A percentile compares a stretch with the other conserved stretches of the same genome.
These are phyloP conservation scores for Halyomorpha halys DNA, from an alignment of 1,140 invertebrate genomes.

Conservation along the genomic window DNA sequence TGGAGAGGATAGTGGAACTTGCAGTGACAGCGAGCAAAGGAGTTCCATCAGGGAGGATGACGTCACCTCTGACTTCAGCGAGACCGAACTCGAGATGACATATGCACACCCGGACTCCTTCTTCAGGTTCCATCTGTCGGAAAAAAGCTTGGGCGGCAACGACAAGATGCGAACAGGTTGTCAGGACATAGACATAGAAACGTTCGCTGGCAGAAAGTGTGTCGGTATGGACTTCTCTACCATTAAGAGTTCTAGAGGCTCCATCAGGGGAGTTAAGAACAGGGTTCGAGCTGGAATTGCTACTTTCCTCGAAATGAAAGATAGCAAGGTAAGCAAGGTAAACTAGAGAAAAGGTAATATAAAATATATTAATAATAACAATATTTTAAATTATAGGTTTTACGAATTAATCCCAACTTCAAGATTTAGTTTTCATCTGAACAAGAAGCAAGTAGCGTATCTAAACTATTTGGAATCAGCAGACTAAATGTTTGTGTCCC, in stretches of 20 bases:
- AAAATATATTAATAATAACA: too few relatives aligned
- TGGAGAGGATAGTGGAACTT: conserved; percentile 72
- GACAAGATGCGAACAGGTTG: conserved; percentile 30
- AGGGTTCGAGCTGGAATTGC: conserved; percentile 85
- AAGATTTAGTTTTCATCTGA: too few relatives aligned
- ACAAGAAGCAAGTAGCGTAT: too few relatives aligned
- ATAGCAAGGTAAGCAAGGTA: conserved; percentile 49
- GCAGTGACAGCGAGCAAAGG: conserved; percentile 46
- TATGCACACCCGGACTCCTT: conserved; percentile 68
- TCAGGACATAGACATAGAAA: conserved; percentile 46
- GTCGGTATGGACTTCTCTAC: conserved; percentile 50
- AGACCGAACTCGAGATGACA: conserved; percentile 46
- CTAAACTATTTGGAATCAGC: too few relatives aligned
- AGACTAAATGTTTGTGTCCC: too few relatives aligned
- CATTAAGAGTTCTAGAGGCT: conserved; percentile 80
- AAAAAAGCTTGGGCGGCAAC: conserved; percentile 39
- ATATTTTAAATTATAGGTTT: too few relatives aligned
- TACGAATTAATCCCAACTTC: too few relatives aligned
- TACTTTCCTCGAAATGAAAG: conserved; percentile 76
- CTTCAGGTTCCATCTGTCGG: conserved; percentile 72
- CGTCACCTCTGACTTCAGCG: conserved; percentile 46
- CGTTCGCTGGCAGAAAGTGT: conserved; percentile 70
- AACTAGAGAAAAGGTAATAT: neutral
- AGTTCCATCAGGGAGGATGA: conserved; percentile 37
- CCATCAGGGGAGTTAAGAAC: conserved; percentile 86